phyloP scores from a whole-genome alignment of 2,888 invertebrate species.

The Protodeltote pygarga region DNA sequence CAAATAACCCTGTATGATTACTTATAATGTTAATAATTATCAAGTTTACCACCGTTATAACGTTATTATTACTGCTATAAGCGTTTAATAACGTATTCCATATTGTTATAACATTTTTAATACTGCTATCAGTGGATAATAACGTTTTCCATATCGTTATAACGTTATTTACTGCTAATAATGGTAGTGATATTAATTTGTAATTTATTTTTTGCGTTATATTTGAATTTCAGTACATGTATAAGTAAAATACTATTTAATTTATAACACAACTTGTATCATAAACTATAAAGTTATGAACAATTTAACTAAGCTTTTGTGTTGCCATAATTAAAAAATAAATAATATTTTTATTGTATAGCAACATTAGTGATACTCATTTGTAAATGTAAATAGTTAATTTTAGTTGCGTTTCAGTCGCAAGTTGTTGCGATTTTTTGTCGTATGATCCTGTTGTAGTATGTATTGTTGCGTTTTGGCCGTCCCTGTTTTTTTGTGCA shows the following conservation, averaged over 20 bases:
- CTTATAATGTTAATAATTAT: too few relatives aligned
- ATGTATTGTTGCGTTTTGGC: conserved; percentile 11
- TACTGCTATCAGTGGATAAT: too few relatives aligned
- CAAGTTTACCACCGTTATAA: too few relatives aligned
- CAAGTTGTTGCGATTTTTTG: conserved; percentile 34
- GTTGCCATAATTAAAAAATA: conserved; percentile 54
- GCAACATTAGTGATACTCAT: conserved; percentile 58
- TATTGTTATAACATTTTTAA: too few relatives aligned
- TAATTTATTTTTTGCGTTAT: too few relatives aligned
- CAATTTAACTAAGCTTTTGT: conserved; percentile 40
- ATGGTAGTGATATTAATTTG: too few relatives aligned
- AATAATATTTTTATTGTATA: conserved; percentile 43
- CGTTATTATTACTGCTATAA: too few relatives aligned
- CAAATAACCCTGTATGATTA: too few relatives aligned
- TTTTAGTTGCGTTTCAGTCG: conserved; percentile 39
- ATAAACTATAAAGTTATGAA: conserved; percentile 10
- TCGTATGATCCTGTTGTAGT: conserved; percentile 2
- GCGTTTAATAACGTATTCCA: too few relatives aligned
- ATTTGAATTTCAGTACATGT: too few relatives aligned
- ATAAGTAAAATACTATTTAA: not conserved
- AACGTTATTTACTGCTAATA: too few relatives aligned
- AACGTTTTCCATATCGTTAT: too few relatives aligned
- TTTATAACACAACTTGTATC: conserved; percentile 11
- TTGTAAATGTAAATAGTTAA: conserved; percentile 52
- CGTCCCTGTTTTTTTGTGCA: conserved; percentile 8